A percentile compares a stretch with the other conserved stretches of the same genome.
phyloP scores from a whole-genome alignment of 2,888 invertebrate species.

The Epistrophe grossulariae region DNA sequence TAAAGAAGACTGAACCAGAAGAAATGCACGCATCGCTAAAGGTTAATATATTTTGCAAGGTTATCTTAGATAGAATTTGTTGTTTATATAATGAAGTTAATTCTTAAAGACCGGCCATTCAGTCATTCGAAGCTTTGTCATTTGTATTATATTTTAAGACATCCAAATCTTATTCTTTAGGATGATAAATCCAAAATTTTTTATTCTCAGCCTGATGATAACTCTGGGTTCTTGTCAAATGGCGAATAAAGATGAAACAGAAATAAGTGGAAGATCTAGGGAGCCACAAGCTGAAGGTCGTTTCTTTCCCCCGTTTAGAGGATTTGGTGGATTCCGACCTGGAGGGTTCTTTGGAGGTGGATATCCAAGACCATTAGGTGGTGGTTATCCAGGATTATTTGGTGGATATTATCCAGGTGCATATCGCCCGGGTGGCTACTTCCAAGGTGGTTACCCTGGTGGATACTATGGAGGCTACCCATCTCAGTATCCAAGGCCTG shows the following conservation, averaged over 20 bases:
- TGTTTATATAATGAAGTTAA: slow-evolving; percentile 50
- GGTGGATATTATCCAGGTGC: slow-evolving; percentile 37
- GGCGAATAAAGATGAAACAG: slow-evolving; percentile 26
- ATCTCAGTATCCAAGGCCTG: background rate
- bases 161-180: background rate
- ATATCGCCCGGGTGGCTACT: slow-evolving; percentile 5
- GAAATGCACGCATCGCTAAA: slow-evolving; percentile 49
- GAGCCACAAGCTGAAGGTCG: background rate
- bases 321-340: slow-evolving; percentile 46
- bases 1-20: slow-evolving; percentile 1
- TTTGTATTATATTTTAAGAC: background rate
- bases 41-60: slow-evolving; percentile 36
- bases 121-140: slow-evolving; percentile 23
- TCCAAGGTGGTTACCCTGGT: slow-evolving; percentile 40
- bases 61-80: slow-evolving; percentile 24
- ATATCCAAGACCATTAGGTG: slow-evolving; percentile 1
- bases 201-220: slow-evolving; percentile 56
- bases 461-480: slow-evolving; percentile 50
- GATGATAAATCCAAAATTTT: slow-evolving; percentile 36
- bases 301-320: background rate
- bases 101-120: slow-evolving; percentile 34
- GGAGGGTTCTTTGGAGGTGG: slow-evolving; percentile 49
- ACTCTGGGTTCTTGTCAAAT: slow-evolving; percentile 64
- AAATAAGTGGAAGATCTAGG: slow-evolving; percentile 13
- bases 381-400: slow-evolving; percentile 26